Percentiles rank a stretch among this genome's conserved stretches.
Conservation (phyloP, 1,140 invertebrate genomes). For the Magallana angulata region DNA sequence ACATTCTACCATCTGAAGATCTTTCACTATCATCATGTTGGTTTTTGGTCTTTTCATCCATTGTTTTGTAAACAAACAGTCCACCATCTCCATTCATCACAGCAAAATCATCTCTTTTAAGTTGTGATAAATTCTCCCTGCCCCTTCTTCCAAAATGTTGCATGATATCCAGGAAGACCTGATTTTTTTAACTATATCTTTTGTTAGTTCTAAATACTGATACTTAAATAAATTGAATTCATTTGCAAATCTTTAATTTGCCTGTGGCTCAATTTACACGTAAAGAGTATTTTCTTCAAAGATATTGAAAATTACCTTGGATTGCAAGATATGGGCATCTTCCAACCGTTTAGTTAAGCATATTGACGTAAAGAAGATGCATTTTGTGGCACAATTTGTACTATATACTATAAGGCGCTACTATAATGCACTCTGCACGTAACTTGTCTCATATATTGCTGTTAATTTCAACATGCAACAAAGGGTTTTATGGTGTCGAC, state of each 20-base stretch:
- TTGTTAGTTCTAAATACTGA: not conserved
- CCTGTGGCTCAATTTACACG: not conserved
- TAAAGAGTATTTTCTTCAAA: not conserved
- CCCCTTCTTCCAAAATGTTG: slow-evolving; percentile 27
- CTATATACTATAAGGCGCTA: too few relatives aligned
- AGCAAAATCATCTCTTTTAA: not conserved
- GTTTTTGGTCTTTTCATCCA: not conserved
- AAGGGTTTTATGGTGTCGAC: too few relatives aligned
- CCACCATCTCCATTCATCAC: not conserved
- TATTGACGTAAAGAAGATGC: too few relatives aligned
- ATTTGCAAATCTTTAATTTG: not conserved
- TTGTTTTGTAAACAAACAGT: not conserved
- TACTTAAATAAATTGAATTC: not conserved
- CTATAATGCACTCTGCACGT: too few relatives aligned
- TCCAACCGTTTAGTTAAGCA: not conserved
- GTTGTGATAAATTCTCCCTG: not conserved
- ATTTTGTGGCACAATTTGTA: too few relatives aligned
- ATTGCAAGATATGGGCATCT: not conserved
- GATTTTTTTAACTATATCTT: not conserved
- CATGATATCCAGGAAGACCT: not conserved
- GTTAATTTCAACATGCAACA: too few relatives aligned
- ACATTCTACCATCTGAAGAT: not conserved
- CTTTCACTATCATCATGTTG: not conserved
- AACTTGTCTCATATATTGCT: too few relatives aligned
- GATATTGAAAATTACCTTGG: not conserved